Base-by-base conservation (phyloP, 1,140 invertebrate genomes). In the Hypothenemus hampei region DNA sequence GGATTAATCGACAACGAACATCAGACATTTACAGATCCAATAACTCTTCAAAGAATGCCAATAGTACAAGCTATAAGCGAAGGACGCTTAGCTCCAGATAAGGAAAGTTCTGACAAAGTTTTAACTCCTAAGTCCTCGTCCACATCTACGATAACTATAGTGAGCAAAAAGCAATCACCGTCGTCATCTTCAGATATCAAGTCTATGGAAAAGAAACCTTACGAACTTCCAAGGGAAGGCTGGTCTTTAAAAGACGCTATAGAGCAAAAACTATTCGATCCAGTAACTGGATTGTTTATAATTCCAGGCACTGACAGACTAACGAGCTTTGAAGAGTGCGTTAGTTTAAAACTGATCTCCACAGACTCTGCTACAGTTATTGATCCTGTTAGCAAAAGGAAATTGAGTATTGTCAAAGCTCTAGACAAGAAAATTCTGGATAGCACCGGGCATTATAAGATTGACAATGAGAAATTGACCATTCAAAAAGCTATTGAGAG, bases 301-400 rank as follows among this genome's bases (percentile, higher is more conserved):
- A 89, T 97, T 62, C 90, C 91, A 26, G 86, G 86, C 22, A 91
- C 89, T 1, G 89, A 93, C 69, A 79, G 88, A 63, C 72, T 89
- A 21, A 81, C 94, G 3, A 87, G 89, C 51, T 86, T 98, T 60
- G 81, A 91, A 71, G 90, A 95, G 72, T 93, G 92, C 62, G 74
- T 96, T 22, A 83, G 85, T 61, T 75, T 91, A 39, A 83, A 87
- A 65, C 85, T 96, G 8, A 88, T 97, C 33, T 85, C 93, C 72
- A 81, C 86, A 3, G 74, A 82, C 47, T 92, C 90, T 2, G 87
- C 87, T 19, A 67, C 80, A 19, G 88, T 92, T 6, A 72, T 91
- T 50, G 89, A 94, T 69, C 80, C 83, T 0, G 81, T 76, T 55
- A 83, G 81, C 36, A 79, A 81, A 43, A 78, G 83, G 62, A 81